Conservation (phyloP, 2,888 invertebrate species). For the Ormyrus pomaceus region DNA sequence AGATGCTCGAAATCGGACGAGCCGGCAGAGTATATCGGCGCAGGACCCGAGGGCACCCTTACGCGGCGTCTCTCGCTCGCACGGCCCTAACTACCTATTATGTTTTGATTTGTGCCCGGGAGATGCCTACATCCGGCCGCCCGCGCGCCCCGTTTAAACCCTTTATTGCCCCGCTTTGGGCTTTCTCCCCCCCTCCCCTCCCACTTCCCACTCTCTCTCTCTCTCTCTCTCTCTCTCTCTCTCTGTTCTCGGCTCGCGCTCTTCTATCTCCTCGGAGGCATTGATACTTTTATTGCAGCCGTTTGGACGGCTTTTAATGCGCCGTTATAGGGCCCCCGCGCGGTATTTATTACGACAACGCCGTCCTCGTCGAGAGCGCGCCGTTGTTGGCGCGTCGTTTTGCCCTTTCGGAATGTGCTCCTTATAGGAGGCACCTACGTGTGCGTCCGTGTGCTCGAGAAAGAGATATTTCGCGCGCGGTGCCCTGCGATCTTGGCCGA, state of each 20-base stretch:
- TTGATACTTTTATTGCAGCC: constrained; percentile 62
- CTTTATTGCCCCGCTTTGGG: constrained; percentile 60
- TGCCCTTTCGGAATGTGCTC: not conserved
- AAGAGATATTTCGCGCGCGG: not conserved
- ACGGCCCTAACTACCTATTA: constrained; percentile 64
- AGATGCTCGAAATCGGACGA: too few relatives aligned
- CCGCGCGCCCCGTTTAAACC: constrained; percentile 24
- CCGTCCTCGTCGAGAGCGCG: constrained; percentile 14
- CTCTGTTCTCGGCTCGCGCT: not conserved
- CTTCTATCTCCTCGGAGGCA: constrained; percentile 38
- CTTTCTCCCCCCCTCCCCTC: not conserved
- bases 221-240: constrained; percentile 8
- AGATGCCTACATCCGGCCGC: constrained; percentile 47
- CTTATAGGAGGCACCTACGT: not conserved
- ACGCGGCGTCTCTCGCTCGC: constrained; percentile 26
- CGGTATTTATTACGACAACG: constrained; percentile 61
- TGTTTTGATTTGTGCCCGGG: constrained; percentile 65
- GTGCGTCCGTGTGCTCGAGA: not conserved
- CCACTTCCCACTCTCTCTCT: not conserved
- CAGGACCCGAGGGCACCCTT: constrained; percentile 36
- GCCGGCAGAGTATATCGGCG: too few relatives aligned
- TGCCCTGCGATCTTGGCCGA: not conserved
- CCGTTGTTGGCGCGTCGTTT: constrained; percentile 27
- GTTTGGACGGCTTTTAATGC: constrained; percentile 57
- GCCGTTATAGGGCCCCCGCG: constrained; percentile 48